These are phyloP conservation scores for Caretta caretta DNA, from an alignment of 2,113 vertebrate genomes.

Conservation along the genomic window DNA sequence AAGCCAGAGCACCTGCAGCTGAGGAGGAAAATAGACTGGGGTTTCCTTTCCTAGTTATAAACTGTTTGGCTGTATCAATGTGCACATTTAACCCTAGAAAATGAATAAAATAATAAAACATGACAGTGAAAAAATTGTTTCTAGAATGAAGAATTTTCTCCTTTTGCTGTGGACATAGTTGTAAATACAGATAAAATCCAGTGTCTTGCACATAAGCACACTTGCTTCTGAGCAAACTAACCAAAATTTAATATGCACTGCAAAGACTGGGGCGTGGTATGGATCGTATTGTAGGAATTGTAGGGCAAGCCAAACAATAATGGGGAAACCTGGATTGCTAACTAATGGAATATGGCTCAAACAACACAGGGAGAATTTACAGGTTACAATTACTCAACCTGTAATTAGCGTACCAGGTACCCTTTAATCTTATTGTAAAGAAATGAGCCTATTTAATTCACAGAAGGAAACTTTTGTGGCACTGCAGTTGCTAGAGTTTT, in stretches of 20 bases:
- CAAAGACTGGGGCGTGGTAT: neutral
- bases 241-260: neutral
- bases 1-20: neutral
- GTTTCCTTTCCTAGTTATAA: constrained; percentile 3
- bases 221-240: constrained; percentile 23
- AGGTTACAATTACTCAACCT: neutral
- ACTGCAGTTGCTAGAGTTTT: neutral
- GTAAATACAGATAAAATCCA: neutral
- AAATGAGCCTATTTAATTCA: neutral
- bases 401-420: neutral
- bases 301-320: neutral
- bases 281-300: neutral
- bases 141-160: neutral
- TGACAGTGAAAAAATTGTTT: neutral
- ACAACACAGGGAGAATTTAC: neutral
- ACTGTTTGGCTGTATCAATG: neutral
- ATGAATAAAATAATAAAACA: neutral
- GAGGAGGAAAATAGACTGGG: neutral
- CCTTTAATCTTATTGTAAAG: neutral
- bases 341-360: constrained; percentile 25
- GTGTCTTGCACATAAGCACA: neutral
- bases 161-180: neutral
- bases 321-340: neutral
- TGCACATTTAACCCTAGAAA: neutral
- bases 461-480: neutral